A percentile compares a stretch with the other conserved stretches of the same genome.
phyloP scores from a whole-genome alignment of 2,888 invertebrate genomes.

The Pollenia amentaria region DNA sequence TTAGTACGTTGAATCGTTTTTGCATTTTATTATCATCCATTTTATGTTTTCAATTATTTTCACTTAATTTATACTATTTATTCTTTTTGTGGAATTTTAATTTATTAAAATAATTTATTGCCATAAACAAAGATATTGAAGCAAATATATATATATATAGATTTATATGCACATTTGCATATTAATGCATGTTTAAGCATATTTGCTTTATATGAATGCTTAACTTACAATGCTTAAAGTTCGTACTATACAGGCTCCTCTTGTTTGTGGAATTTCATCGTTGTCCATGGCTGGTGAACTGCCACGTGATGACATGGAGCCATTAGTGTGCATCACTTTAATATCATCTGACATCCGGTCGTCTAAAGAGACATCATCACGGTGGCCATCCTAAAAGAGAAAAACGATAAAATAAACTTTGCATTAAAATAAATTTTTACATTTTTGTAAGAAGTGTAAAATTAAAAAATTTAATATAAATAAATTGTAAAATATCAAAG shows the following conservation, averaged over 20 bases:
- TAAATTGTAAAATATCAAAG: too few species aligned
- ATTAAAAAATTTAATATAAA: too few species aligned
- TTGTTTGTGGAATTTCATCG: conserved; percentile 77
- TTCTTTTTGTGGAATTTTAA: conserved; percentile 67
- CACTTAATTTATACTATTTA: conserved; percentile 71
- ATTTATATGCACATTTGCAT: neutral
- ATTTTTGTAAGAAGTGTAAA: neutral
- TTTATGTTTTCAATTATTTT: conserved; percentile 72
- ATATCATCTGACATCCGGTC: conserved; percentile 82
- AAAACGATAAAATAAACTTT: neutral
- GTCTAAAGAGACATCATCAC: conserved; percentile 82
- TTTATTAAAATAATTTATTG: conserved; percentile 71
- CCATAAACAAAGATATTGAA: conserved; percentile 34
- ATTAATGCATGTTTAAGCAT: neutral
- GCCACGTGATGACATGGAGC: conserved; percentile 83
- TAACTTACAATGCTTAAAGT: conserved; percentile 84
- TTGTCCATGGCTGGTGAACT: conserved; percentile 82
- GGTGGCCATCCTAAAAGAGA: conserved; percentile 79
- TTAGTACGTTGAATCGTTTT: conserved; percentile 41
- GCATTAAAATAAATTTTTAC: neutral
- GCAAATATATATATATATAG: neutral
- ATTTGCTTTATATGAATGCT: neutral
- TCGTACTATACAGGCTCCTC: conserved; percentile 82
- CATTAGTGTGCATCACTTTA: conserved; percentile 80
- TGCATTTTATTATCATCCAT: conserved; percentile 70